These are phyloP conservation scores for Menidia beryllina DNA, from an alignment of 2,113 vertebrate species.

Conservation along the genomic window DNA sequence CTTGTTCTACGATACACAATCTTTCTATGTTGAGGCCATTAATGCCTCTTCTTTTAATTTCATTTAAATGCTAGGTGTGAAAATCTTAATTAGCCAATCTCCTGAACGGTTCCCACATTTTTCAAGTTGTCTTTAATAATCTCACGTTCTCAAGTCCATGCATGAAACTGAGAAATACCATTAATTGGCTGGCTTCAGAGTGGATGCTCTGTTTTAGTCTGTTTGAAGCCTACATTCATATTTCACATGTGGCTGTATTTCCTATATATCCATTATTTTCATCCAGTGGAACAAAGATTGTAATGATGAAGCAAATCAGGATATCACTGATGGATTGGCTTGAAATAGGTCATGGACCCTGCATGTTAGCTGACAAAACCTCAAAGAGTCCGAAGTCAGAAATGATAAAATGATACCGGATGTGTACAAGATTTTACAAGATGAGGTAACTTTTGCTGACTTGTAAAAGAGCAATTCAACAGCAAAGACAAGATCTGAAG, in stretches of 20 bases:
- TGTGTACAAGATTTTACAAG: not conserved
- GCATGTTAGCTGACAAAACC: too few relatives aligned
- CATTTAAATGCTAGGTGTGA: not conserved
- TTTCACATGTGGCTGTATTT: not conserved
- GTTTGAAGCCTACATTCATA: too few relatives aligned
- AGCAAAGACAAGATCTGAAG: constrained; percentile 20
- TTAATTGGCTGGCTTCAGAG: too few relatives aligned
- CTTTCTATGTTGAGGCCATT: not conserved
- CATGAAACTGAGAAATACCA: not conserved
- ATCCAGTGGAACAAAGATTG: too few relatives aligned
- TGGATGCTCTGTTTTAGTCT: not conserved
- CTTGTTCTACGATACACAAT: too few relatives aligned
- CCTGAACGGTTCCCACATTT: not conserved
- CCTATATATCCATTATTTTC: not conserved
- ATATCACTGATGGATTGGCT: not conserved
- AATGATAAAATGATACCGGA: too few relatives aligned
- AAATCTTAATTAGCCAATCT: too few relatives aligned
- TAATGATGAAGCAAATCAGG: too few relatives aligned
- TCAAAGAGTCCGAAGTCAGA: too few relatives aligned
- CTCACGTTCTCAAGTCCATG: not conserved
- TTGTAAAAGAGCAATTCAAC: constrained; percentile 3
- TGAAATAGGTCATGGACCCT: not conserved
- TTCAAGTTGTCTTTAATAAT: not conserved
- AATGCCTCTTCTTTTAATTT: constrained; percentile 4
- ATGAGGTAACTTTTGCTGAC: constrained; percentile 1